These are phyloP conservation scores for Ormyrus pomaceus DNA, from an alignment of 2,888 invertebrate genomes.

Conservation along the genomic window DNA sequence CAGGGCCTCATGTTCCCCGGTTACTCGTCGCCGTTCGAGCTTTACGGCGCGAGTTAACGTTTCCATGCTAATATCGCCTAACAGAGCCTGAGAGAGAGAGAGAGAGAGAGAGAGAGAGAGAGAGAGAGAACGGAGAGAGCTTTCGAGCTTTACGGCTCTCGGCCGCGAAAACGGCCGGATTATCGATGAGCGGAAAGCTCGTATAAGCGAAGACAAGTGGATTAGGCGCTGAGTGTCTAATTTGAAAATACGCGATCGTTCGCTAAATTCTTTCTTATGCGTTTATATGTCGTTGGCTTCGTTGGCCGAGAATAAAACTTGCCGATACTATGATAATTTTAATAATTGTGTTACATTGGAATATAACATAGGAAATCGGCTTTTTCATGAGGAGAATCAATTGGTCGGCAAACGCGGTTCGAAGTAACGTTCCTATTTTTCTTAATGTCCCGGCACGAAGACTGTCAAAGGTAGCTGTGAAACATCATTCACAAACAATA, in stretches of 20 bases:
- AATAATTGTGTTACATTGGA: no score
- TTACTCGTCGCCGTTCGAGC: constrained; percentile 39
- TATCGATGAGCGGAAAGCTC: constrained; percentile 45
- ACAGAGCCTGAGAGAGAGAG: constrained; percentile 34
- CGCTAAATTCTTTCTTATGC: not conserved
- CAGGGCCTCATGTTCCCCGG: not conserved
- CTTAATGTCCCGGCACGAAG: no score
- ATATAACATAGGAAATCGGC: no score
- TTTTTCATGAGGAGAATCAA: no score
- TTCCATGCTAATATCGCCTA: constrained; percentile 51
- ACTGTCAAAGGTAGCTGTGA: no score
- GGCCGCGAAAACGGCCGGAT: constrained; percentile 38
- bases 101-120: constrained; percentile 21
- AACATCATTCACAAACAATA: no score
- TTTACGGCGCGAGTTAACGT: constrained; percentile 57
- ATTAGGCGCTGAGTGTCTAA: constrained; percentile 26
- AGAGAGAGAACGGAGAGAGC: constrained; percentile 24
- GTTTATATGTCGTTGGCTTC: no score
- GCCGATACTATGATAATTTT: no score
- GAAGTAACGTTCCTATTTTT: no score
- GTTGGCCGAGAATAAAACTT: no score
- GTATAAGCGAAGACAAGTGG: constrained; percentile 32
- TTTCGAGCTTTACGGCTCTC: constrained; percentile 32
- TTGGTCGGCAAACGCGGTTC: no score
- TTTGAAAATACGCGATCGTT: constrained; percentile 8